Conservation (phyloP, 1,140 invertebrate genomes). For the Orchesella cincta region DNA sequence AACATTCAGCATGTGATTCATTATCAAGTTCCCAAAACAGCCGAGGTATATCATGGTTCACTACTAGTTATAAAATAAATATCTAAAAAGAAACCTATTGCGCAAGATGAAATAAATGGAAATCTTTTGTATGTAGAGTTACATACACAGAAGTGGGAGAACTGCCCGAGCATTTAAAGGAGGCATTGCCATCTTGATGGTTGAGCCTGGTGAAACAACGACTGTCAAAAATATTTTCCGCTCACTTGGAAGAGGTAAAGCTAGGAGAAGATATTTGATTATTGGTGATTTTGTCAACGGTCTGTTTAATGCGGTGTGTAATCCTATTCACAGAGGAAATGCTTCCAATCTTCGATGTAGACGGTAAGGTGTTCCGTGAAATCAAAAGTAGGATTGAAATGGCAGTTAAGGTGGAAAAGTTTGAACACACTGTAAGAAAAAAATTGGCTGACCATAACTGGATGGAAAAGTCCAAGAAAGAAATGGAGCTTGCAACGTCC, state of each 20-base stretch:
- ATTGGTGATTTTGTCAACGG: slow-evolving; percentile 23
- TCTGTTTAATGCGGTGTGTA: slow-evolving; percentile 44
- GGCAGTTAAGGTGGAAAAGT: slow-evolving; percentile 75
- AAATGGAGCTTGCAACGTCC: slow-evolving; percentile 44
- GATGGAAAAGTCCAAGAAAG: slow-evolving; percentile 69
- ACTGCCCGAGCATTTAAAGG: slow-evolving; percentile 86
- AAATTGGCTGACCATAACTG: slow-evolving; percentile 73
- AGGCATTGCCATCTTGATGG: slow-evolving; percentile 87
- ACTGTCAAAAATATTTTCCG: slow-evolving; percentile 79
- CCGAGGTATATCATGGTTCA: slow-evolving; percentile 67
- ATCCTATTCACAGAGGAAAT: slow-evolving; percentile 74
- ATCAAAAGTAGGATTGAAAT: slow-evolving; percentile 73
- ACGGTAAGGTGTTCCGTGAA: slow-evolving; percentile 66
- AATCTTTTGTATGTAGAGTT: slow-evolving; percentile 64
- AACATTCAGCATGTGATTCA: slow-evolving; percentile 93
- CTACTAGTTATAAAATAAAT: slow-evolving; percentile 34
- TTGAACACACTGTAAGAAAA: slow-evolving; percentile 70
- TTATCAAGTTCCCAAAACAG: slow-evolving; percentile 93
- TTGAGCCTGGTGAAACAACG: slow-evolving; percentile 82
- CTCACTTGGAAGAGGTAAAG: slow-evolving; percentile 77
- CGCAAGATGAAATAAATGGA: neutral
- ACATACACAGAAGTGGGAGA: slow-evolving; percentile 93
- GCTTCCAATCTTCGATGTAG: slow-evolving; percentile 78
- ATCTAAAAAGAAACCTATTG: slow-evolving; percentile 34
- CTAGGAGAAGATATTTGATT: neutral